Evolutionary conservation across 64 coral and sea anemone genomes (phyloP), one percentile per base, ranked within the genome.

Genomic region (Catalaphyllia jardinei): DNA sequence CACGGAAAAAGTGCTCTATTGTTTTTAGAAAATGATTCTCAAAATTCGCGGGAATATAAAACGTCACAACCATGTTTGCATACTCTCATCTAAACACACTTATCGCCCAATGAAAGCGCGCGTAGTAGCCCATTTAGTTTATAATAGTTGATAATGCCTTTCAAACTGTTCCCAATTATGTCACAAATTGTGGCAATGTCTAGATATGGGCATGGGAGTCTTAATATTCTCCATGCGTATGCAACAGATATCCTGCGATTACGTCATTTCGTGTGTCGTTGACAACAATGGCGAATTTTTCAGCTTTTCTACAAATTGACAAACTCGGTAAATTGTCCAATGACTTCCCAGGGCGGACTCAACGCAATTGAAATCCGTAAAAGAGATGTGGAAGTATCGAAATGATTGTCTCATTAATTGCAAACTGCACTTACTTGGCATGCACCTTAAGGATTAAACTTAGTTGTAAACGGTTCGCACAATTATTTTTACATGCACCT

Each of bases 241-340:
- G 5, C 60, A 62, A 15, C 15, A 62, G 60, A 62, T 62, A 62
- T 62, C 60, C 60, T 62, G 60, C 60, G 60, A 62, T 62, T 62
- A 62, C 60, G 60, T 62, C 60, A 62, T 62, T 62, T 62, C 75
- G 75, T 77, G 42, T 77, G 46, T 24, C 75, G 22, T 46, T 46
- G 75, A 77, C 18, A 50, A 77, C 54, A 77, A 77, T 77, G 35
- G 75, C 75, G 75, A 20, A 50, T 77, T 77, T 77, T 50, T 50
- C 75, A 77, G 75, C 75, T 77, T 77, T 77, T 77, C 75, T 77
- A 46, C 75, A 52, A 77, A 77, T 77, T 77, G 75, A 54, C 0
- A 54, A 51, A 77, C 75, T 46, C 75, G 10, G 20, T 54, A 77
- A 77, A 77, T 77, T 77, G 11, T 77, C 17, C 75, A 77, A n/a